Evolutionary conservation across 1,140 invertebrate species (phyloP), one percentile per base, ranked within the genome.

Genomic region (Leptinotarsa lineolata): DNA sequence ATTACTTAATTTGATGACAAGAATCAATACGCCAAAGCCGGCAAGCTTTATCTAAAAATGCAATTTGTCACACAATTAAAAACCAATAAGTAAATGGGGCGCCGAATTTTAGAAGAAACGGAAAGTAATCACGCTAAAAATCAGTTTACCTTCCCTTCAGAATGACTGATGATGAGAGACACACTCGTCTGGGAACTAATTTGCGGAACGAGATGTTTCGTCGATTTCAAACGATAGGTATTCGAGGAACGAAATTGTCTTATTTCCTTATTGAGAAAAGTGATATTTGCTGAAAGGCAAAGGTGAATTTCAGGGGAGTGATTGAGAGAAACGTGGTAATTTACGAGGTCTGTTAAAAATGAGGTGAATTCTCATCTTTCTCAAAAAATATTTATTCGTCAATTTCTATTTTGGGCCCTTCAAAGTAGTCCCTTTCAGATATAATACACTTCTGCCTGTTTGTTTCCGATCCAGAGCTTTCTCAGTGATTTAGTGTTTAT

Each of bases 181-280:
- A 65, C 63, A 30, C 22, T 65, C 39, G 18, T 22, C 24, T n/a
- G 21, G 24, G 63, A 73, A 73, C 68, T 65, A 73, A 73, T 73
- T 73, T 73, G 68, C 2, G 66, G 66, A 24, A 66, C 68, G 72
- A 73, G 68, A 68, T 54, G 58, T 44, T 48, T 24, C 63, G 63
- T 30, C 63, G 39, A 65, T 24, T 39, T 24, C 20, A 22, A 24
- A 65, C 63, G 63, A 65, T 39, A 39, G 30, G 30, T 39, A 65
- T 24, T 65, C 63, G 39, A 30, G 16, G 63, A 22, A 11, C 63
- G 20, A 73, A 73, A 73, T 73, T 73, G 72, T 73, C 65, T 68
- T 73, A 73, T 73, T 73, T 73, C 72, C 72, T 65, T 39, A 65
- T 65, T 65, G 39, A 65, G 63, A 65, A 65, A 30, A 39, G 22